phyloP scores from a whole-genome alignment of 2,113 vertebrate species.

The Nerophis lumbriciformis region DNA sequence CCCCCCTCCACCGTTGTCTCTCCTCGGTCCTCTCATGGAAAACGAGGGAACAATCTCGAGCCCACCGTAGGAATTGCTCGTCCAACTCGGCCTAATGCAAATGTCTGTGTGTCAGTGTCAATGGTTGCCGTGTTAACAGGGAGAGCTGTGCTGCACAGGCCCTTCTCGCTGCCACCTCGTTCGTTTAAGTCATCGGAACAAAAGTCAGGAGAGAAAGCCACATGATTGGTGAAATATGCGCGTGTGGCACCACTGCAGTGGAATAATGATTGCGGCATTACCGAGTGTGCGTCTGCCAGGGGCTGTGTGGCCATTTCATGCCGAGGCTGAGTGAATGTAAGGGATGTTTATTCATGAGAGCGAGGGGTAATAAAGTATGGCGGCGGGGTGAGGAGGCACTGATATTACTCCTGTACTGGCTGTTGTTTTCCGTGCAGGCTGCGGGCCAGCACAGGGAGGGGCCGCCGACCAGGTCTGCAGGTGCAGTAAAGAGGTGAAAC shows the following conservation, averaged over 20 bases:
- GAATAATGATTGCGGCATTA: constrained; percentile 72
- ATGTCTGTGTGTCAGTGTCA: constrained; percentile 62
- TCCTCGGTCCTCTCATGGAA: constrained; percentile 28
- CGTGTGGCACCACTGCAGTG: constrained; percentile 67
- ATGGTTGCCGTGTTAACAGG: constrained; percentile 67
- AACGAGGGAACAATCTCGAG: constrained; percentile 38
- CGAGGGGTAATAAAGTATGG: constrained; percentile 52
- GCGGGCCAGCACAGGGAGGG: constrained; percentile 14
- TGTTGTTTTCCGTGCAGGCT: constrained; percentile 26
- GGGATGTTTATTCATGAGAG: constrained; percentile 69
- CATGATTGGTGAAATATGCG: constrained; percentile 72
- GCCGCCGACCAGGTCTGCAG: constrained; percentile 13
- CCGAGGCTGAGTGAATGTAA: constrained; percentile 61
- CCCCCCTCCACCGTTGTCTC: constrained; percentile 20
- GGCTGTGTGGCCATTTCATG: constrained; percentile 71
- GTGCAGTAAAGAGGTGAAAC: constrained; percentile 7
- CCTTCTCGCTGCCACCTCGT: constrained; percentile 64
- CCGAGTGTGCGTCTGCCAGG: constrained; percentile 60
- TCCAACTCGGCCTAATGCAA: constrained; percentile 53
- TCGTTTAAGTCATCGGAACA: constrained; percentile 71
- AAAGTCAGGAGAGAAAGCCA: constrained; percentile 66
- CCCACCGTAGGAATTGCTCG: constrained; percentile 51
- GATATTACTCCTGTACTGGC: constrained; percentile 47
- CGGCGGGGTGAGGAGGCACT: constrained; percentile 38
- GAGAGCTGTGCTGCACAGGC: constrained; percentile 52